Conservation (phyloP, 2,113 vertebrate genomes). For the Actinemys pallida region DNA sequence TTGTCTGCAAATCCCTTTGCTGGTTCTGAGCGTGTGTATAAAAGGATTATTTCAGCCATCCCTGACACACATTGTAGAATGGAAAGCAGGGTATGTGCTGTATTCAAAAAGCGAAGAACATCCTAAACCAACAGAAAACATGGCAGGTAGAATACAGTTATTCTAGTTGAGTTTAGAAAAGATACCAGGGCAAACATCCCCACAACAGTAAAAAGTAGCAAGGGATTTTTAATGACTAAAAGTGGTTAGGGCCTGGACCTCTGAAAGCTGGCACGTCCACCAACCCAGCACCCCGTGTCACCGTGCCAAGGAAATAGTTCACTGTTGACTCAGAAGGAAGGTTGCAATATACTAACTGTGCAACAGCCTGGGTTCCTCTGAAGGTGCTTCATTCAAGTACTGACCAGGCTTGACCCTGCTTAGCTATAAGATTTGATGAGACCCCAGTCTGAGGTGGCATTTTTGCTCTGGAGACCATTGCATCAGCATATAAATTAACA, state of each 20-base stretch:
- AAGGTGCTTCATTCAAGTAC: not conserved
- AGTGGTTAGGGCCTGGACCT: slow-evolving; percentile 9
- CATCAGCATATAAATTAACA: not conserved
- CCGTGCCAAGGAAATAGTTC: slow-evolving; percentile 17
- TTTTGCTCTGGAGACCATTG: not conserved
- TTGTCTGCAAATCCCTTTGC: not conserved
- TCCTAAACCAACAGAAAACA: not conserved
- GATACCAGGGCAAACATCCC: not conserved
- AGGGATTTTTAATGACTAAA: not conserved
- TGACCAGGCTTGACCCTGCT: not conserved
- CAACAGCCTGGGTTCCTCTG: not conserved
- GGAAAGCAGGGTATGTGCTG: not conserved
- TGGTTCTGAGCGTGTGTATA: not conserved
- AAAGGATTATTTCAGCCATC: not conserved
- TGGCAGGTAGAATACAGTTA: not conserved
- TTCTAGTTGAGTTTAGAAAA: not conserved
- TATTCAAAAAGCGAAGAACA: not conserved
- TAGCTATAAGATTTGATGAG: not conserved
- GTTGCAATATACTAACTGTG: not conserved
- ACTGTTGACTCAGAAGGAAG: slow-evolving; percentile 45
- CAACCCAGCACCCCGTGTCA: not conserved
- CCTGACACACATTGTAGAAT: not conserved
- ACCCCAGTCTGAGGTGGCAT: not conserved
- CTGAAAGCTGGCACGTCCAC: not conserved
- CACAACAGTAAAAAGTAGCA: not conserved